Evolutionary conservation across 92 coral and sea anemone species (phyloP).

Genomic region (Paramuricea clavata): DNA sequence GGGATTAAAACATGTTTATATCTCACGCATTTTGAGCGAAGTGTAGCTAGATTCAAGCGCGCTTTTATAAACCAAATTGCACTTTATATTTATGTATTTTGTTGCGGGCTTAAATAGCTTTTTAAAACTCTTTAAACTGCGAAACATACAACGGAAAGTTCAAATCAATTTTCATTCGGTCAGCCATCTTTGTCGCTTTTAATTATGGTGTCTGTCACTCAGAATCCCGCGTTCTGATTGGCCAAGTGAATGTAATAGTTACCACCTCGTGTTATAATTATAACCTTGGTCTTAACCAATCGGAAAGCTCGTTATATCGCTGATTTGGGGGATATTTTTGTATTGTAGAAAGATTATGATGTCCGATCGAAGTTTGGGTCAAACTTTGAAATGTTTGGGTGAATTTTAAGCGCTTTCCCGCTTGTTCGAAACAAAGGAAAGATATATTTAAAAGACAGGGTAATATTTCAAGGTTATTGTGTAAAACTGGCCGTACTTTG

Average conservation of each 20-base stretch:
- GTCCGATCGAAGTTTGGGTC: not conserved
- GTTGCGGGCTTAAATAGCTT: not conserved
- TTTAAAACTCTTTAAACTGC: not conserved
- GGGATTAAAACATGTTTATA: slow-evolving; percentile 2
- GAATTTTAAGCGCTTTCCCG: slow-evolving; percentile 1
- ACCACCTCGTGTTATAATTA: not conserved
- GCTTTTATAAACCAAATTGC: not conserved
- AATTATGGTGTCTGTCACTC: not conserved
- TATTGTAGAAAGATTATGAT: slow-evolving; percentile 1
- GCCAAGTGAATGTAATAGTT: not conserved
- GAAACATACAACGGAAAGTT: not conserved
- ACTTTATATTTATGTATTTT: not conserved
- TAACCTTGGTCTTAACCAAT: slow-evolving; percentile 12
- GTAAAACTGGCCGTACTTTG: too few species aligned
- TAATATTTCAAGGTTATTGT: not conserved
- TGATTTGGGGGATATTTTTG: not conserved
- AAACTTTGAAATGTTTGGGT: not conserved
- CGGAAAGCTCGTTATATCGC: slow-evolving; percentile 34
- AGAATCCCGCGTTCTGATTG: not conserved
- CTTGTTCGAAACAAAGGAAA: not conserved
- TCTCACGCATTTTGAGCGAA: not conserved
- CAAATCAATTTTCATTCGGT: not conserved
- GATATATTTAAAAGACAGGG: not conserved
- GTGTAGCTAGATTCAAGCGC: not conserved
- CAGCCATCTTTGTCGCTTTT: slow-evolving; percentile 1